A percentile compares a stretch with the other conserved stretches of the same genome.
Evolutionary conservation across 1,140 invertebrate genomes (phyloP).

Genomic region (Leptinotarsa texana): DNA sequence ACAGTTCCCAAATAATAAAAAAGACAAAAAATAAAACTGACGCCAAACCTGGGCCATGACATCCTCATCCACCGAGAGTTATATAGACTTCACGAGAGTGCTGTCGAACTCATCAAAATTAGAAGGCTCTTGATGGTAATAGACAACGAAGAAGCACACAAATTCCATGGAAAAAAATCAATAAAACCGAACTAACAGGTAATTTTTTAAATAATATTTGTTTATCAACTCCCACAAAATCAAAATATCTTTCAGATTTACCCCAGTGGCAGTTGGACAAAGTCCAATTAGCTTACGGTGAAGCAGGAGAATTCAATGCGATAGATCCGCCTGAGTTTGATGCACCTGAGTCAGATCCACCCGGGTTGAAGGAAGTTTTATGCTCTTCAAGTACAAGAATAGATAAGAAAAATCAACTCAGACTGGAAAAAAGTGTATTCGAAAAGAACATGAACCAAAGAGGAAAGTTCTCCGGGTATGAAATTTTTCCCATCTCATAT

Average conservation of each 20-base stretch:
- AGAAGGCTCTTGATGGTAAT: too few relatives aligned
- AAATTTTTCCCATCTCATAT: not conserved
- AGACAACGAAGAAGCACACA: too few relatives aligned
- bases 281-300: not conserved
- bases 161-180: too few relatives aligned
- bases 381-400: not conserved
- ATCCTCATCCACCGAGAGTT: too few relatives aligned
- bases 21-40: too few relatives aligned
- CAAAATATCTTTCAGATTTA: not conserved
- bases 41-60: too few relatives aligned
- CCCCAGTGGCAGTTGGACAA: not conserved
- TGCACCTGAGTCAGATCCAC: slow-evolving; percentile 2
- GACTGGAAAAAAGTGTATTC: not conserved
- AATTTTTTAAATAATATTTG: too few relatives aligned
- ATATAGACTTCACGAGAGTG: too few relatives aligned
- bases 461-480: not conserved
- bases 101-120: too few relatives aligned
- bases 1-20: too few relatives aligned
- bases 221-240: too few relatives aligned
- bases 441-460: not conserved
- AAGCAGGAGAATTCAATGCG: not conserved
- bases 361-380: not conserved
- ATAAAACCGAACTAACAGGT: too few relatives aligned
- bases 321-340: not conserved
- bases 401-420: not conserved